phyloP scores from a whole-genome alignment of 2,888 invertebrate species.

The Lysandra bellargus region DNA sequence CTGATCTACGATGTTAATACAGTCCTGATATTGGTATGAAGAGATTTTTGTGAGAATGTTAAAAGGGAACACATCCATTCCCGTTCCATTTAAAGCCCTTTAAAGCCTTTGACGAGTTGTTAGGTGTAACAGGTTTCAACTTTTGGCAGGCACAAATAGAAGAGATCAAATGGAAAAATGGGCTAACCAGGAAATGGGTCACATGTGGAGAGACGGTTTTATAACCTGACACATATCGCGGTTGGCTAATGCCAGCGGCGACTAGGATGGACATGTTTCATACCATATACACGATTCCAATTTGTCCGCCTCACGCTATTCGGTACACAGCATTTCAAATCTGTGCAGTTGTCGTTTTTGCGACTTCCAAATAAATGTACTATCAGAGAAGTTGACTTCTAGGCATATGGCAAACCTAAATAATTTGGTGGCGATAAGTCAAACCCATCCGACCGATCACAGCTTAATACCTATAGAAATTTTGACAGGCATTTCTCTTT shows the following conservation, averaged over 20 bases:
- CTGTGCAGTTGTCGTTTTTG: neutral
- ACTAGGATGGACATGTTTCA: neutral
- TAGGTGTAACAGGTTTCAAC: neutral
- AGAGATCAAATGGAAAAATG: neutral
- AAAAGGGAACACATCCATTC: neutral
- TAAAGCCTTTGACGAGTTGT: neutral
- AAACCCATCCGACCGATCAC: no score
- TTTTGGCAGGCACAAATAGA: slow-evolving; percentile 1
- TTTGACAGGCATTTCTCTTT: no score
- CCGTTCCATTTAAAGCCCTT: neutral
- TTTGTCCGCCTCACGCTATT: neutral
- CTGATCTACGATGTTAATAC: no score
- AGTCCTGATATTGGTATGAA: no score
- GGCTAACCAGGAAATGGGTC: neutral
- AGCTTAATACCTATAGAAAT: no score
- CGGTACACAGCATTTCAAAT: neutral
- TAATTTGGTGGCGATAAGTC: no score
- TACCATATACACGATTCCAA: neutral
- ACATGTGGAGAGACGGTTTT: neutral
- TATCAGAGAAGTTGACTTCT: no score
- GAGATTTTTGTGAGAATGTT: neutral
- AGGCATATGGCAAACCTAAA: no score
- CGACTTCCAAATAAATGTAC: neutral
- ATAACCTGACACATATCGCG: neutral
- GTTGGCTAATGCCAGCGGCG: neutral